These are phyloP conservation scores for Syngnathoides biaculeatus DNA, from an alignment of 2,113 vertebrate species.

Conservation along the genomic window DNA sequence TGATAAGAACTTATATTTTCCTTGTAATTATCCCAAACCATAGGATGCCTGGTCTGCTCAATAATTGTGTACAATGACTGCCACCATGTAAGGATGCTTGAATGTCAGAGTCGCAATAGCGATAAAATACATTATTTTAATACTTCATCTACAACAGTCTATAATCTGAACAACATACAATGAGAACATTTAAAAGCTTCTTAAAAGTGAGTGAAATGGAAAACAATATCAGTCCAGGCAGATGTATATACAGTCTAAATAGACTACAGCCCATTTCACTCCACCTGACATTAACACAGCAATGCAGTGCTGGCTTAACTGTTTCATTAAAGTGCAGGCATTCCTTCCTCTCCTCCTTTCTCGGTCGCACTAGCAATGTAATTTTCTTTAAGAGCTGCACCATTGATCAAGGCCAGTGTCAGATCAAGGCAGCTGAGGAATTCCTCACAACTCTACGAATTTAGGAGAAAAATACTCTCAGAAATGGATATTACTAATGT, in stretches of 20 bases:
- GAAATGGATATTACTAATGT: conserved; percentile 55
- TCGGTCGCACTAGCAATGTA: conserved; percentile 59
- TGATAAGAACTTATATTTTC: conserved; percentile 48
- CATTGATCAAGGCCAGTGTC: conserved; percentile 66
- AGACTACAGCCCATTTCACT: conserved; percentile 30
- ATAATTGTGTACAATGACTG: conserved; percentile 13
- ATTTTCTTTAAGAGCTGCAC: conserved; percentile 68
- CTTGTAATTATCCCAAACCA: conserved; percentile 20
- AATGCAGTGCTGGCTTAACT: conserved; percentile 37
- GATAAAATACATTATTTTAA: neutral
- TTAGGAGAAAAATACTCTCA: conserved; percentile 53
- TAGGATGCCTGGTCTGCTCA: conserved; percentile 19
- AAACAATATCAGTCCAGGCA: conserved; percentile 56
- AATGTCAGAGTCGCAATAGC: neutral
- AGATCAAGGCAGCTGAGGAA: conserved; percentile 56
- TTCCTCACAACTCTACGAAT: conserved; percentile 58
- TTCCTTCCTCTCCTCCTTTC: conserved; percentile 21
- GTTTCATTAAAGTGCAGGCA: conserved; percentile 51
- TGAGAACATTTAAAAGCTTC: conserved; percentile 9
- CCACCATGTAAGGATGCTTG: neutral
- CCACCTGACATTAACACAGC: conserved; percentile 45
- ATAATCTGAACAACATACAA: neutral
- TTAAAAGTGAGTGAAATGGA: conserved; percentile 57
- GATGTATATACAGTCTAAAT: conserved; percentile 29
- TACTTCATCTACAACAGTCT: neutral